phyloP scores from a whole-genome alignment of 2,113 vertebrate genomes.

The Sterrhoptilus dennistouni region DNA sequence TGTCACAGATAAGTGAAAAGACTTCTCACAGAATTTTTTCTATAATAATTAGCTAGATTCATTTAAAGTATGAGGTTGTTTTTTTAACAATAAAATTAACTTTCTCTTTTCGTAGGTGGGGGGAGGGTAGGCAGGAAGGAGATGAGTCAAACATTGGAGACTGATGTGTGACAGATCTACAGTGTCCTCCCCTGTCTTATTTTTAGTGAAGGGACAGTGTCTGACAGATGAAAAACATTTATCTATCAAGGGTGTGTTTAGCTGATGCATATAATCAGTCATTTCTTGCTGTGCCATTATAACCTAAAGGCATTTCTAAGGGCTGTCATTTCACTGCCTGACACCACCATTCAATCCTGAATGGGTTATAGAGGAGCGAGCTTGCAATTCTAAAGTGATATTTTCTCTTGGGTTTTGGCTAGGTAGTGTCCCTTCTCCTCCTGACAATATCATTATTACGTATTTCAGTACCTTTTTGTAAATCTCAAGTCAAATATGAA shows the following conservation, averaged over 20 bases:
- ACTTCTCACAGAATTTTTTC: background rate
- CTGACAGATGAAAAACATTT: slow-evolving; percentile 13
- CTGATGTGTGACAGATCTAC: background rate
- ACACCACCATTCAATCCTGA: background rate
- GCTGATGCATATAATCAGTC: background rate
- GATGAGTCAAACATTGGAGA: background rate
- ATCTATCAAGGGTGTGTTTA: slow-evolving; percentile 23
- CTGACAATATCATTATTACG: background rate
- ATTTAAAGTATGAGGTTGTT: background rate
- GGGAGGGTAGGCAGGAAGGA: background rate
- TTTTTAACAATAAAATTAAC: background rate
- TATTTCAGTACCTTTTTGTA: background rate
- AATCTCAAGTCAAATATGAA: background rate
- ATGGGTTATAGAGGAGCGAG: background rate
- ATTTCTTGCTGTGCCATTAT: slow-evolving; percentile 1
- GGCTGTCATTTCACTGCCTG: slow-evolving; percentile 29
- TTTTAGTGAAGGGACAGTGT: background rate
- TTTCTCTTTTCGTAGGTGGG: background rate
- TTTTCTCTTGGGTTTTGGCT: slow-evolving; percentile 2
- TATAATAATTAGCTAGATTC: background rate
- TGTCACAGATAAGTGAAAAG: background rate
- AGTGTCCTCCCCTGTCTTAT: background rate
- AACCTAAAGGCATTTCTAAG: slow-evolving; percentile 35
- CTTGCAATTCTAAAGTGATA: background rate
- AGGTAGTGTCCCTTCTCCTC: background rate